Base-by-base conservation (phyloP, 2,113 vertebrate species). In the Ranitomeya variabilis region DNA sequence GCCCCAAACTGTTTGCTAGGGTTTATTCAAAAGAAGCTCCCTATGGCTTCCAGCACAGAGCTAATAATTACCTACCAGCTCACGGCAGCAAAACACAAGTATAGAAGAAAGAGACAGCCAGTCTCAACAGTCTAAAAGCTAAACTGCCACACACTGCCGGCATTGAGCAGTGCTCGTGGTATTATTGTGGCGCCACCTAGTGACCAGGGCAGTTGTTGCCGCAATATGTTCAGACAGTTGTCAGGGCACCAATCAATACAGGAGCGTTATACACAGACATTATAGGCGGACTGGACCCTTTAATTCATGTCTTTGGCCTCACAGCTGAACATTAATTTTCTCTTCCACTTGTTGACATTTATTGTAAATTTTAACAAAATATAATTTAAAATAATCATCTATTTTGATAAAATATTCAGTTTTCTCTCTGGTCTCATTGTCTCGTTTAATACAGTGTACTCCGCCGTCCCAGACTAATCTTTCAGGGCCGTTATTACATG, bases 401-500 rank as follows among this genome's bases (percentile, higher is more conserved):
- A 23, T 51, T 84, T 84, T 54, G 12, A 54, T 55, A 84, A 71
- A 51, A 83, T 69, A 69, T 83, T 83, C 12, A 84, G 71, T 71
- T 55, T 84, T 55, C 51, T 55, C 45, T 6, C 21, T 9, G 51
- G 82, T 31, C 18, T 67, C 82, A 55, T 71, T 7, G 7, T 37
- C 66, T 1, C 31, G 5, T 12, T 55, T 84, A 84, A 26, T 23
- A 18, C 64, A 54, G 51, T 31, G 21, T 9, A 10, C 45, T n/a
- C 13, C 66, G 12, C 16, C 45, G 13, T 52, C 37, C 60, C 19
- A 11, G 55, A 54, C 31, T 59, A 23, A 78, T 66, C 26, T 77
- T 59, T 59, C 6, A 8, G 7, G 18, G 51, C 31, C 31, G 55
- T 80, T 87, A 87, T 87, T 69, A 79, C 60, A 6, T 45, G 67